Conservation (phyloP, 2,113 vertebrate species). For the Parus major region DNA sequence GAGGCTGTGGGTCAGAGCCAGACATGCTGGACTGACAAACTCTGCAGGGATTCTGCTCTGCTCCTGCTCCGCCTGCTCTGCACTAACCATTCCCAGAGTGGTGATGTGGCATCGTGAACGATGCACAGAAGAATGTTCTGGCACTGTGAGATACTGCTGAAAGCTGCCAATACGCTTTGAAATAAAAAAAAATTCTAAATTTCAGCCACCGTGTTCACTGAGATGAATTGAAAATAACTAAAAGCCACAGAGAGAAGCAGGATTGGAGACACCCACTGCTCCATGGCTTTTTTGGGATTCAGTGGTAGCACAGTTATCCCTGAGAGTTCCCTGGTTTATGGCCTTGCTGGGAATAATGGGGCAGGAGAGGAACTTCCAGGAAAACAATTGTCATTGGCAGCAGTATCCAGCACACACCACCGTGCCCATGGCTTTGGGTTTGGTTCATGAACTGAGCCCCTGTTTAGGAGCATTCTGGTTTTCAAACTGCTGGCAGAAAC, state of each 20-base stretch:
- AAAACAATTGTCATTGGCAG: neutral
- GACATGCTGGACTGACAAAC: neutral
- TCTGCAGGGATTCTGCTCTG: neutral
- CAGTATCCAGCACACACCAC: neutral
- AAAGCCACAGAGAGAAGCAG: neutral
- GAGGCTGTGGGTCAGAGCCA: neutral
- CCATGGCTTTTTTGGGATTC: neutral
- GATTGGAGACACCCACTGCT: neutral
- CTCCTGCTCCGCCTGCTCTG: neutral
- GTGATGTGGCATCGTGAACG: neutral
- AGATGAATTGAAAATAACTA: neutral
- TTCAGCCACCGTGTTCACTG: neutral
- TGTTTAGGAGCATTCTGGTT: neutral
- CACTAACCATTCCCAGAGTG: neutral
- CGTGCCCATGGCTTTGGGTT: accelerated
- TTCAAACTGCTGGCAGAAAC: neutral
- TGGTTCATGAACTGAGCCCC: neutral
- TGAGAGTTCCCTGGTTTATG: neutral
- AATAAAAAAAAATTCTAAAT: neutral
- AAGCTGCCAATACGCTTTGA: neutral
- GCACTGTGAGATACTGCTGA: neutral
- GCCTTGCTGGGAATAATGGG: neutral
- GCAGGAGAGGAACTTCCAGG: neutral
- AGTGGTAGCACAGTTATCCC: neutral
- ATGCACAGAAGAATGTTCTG: conserved; percentile 38